Evolutionary conservation across 2,888 invertebrate species (phyloP).

Genomic region (Gari tellinella): DNA sequence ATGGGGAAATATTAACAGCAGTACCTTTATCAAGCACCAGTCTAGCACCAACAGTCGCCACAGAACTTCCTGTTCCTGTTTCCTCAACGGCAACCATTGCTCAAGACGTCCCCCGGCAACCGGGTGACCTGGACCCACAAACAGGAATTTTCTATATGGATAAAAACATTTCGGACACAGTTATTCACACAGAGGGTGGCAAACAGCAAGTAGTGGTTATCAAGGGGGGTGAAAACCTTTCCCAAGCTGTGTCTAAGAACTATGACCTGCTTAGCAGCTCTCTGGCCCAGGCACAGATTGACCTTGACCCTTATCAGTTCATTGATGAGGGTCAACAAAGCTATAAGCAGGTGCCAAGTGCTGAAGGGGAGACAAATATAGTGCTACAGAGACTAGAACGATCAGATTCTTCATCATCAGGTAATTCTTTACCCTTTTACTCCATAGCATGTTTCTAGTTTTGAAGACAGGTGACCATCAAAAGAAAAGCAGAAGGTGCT

Average conservation of each 20-base stretch:
- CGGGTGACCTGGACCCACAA: slow-evolving; percentile 80
- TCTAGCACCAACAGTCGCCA: too few relatives aligned
- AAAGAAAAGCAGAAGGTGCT: too few relatives aligned
- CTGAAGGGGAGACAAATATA: slow-evolving; percentile 4
- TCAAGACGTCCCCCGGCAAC: slow-evolving; percentile 6
- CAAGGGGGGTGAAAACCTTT: slow-evolving; percentile 15
- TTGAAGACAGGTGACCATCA: too few relatives aligned
- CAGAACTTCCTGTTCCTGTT: too few relatives aligned
- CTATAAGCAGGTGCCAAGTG: neutral
- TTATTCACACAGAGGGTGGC: slow-evolving; percentile 12
- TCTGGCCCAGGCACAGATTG: slow-evolving; percentile 80
- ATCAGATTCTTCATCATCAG: too few relatives aligned
- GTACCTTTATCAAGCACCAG: slow-evolving; percentile 16
- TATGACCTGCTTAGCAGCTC: slow-evolving; percentile 79
- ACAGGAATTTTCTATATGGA: slow-evolving; percentile 77
- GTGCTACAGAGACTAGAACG: neutral
- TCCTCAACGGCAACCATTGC: neutral
- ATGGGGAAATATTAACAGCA: slow-evolving; percentile 35
- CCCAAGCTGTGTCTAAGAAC: slow-evolving; percentile 14
- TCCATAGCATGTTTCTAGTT: too few relatives aligned
- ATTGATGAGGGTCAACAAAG: slow-evolving; percentile 69
- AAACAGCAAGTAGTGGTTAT: slow-evolving; percentile 32
- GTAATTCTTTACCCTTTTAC: too few relatives aligned
- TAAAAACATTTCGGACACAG: slow-evolving; percentile 28
- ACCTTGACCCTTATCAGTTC: slow-evolving; percentile 80